A percentile compares a stretch with the other conserved stretches of the same genome.
Evolutionary conservation across 2,113 vertebrate species (phyloP).

Genomic region (Elgaria multicarinata): DNA sequence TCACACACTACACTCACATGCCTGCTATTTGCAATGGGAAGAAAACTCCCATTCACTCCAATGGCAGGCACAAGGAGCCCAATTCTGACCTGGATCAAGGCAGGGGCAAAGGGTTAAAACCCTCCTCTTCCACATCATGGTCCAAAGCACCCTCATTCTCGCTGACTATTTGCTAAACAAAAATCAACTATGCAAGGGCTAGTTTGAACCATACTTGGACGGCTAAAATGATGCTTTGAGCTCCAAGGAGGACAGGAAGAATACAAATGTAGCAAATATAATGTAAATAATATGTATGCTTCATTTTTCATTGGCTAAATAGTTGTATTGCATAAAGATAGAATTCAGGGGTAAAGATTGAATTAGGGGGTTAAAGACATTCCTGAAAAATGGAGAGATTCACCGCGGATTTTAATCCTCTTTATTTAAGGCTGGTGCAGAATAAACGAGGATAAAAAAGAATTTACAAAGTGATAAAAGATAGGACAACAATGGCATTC

Average conservation of each 20-base stretch:
- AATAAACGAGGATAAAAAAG: not conserved
- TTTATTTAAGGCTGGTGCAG: not conserved
- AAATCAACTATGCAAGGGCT: no score
- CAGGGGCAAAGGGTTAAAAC: no score
- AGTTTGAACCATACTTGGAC: not conserved
- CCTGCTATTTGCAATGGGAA: no score
- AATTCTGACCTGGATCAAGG: no score
- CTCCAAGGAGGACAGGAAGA: not conserved
- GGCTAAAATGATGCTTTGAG: not conserved
- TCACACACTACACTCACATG: no score
- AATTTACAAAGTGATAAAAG: not conserved
- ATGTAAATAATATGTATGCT: not conserved
- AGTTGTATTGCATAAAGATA: not conserved
- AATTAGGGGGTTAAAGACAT: not conserved
- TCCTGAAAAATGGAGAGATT: not conserved
- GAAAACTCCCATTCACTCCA: no score
- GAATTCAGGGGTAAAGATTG: not conserved
- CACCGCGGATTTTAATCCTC: conserved; percentile 5
- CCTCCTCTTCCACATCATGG: no score
- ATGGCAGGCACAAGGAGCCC: no score
- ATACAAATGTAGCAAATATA: not conserved
- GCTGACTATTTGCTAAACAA: no score
- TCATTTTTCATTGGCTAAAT: not conserved
- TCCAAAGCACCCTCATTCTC: no score
- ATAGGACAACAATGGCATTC: not conserved